A percentile compares a stretch with the other conserved stretches of the same genome.
Conservation (phyloP, 1,140 invertebrate species). For the Drosophila simulans region DNA sequence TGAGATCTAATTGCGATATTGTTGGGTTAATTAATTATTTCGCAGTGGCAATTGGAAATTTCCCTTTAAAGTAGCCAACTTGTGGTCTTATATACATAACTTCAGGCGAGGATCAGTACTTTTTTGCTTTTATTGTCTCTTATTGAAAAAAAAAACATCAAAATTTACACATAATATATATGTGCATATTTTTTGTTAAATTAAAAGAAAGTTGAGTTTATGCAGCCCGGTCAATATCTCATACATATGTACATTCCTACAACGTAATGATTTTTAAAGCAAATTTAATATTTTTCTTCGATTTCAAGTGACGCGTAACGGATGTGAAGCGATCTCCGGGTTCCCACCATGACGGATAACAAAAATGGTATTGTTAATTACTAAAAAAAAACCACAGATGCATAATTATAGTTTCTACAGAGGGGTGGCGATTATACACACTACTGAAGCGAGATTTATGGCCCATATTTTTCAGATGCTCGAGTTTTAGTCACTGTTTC, state of each 20-base stretch:
- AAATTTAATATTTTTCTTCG: constrained; percentile 54
- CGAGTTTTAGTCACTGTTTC: background rate
- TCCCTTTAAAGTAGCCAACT: constrained; percentile 19
- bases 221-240: constrained; percentile 9
- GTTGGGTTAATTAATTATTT: background rate
- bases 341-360: constrained; percentile 60
- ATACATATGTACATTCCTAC: background rate
- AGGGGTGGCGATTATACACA: constrained; percentile 10
- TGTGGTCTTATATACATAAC: constrained; percentile 18
- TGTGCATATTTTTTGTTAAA: background rate
- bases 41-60: too few relatives aligned
- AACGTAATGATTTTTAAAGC: constrained; percentile 12
- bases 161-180: background rate
- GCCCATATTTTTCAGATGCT: background rate
- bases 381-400: background rate
- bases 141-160: constrained; percentile 8
- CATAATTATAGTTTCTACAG: constrained; percentile 8
- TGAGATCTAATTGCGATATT: background rate
- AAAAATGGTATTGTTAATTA: constrained; percentile 58
- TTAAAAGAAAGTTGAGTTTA: constrained; percentile 22
- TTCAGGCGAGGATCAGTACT: background rate
- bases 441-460: constrained; percentile 4
- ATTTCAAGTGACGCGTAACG: constrained; percentile 69
- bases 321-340: constrained; percentile 47
- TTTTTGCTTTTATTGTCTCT: constrained; percentile 4